Evolutionary conservation across 1,140 invertebrate species (phyloP).

Genomic region (Drosophila burlai): DNA sequence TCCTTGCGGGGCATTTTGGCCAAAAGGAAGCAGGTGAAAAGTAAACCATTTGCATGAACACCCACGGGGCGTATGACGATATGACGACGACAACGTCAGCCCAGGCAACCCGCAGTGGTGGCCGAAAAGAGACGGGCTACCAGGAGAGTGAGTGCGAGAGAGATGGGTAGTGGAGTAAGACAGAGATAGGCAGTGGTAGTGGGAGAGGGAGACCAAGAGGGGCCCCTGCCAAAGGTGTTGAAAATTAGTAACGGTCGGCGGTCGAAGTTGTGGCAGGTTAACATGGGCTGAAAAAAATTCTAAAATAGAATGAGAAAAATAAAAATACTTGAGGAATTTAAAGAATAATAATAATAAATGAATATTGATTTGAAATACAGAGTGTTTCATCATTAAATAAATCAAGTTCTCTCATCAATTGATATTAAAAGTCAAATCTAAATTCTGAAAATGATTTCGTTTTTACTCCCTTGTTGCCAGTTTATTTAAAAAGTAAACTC

Average conservation of each 20-base stretch:
- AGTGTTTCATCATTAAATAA: background rate
- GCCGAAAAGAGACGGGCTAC: conserved; percentile 7
- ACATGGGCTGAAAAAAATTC: too few species aligned
- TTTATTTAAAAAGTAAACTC: conserved; percentile 1
- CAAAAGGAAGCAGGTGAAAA: conserved; percentile 78
- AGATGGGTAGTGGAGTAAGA: background rate
- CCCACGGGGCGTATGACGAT: conserved; percentile 57
- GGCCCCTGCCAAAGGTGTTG: conserved; percentile 65
- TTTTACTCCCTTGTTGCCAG: background rate
- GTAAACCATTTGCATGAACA: conserved; percentile 80
- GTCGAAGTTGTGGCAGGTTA: conserved; percentile 8
- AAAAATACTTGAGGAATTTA: background rate
- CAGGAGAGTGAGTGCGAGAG: conserved; percentile 7
- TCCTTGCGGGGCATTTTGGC: conserved; percentile 43
- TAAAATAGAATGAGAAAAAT: too few species aligned
- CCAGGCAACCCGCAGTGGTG: conserved; percentile 45
- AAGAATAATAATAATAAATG: background rate
- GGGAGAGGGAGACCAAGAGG: background rate
- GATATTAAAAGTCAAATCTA: conserved; percentile 26
- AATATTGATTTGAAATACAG: background rate
- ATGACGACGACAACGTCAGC: conserved; percentile 50
- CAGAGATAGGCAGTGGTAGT: background rate
- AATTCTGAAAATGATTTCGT: conserved; percentile 17
- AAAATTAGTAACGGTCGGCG: conserved; percentile 76
- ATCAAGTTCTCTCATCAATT: background rate